Conservation (phyloP, 1,140 invertebrate species). For the Rhagoletis pomonella region DNA sequence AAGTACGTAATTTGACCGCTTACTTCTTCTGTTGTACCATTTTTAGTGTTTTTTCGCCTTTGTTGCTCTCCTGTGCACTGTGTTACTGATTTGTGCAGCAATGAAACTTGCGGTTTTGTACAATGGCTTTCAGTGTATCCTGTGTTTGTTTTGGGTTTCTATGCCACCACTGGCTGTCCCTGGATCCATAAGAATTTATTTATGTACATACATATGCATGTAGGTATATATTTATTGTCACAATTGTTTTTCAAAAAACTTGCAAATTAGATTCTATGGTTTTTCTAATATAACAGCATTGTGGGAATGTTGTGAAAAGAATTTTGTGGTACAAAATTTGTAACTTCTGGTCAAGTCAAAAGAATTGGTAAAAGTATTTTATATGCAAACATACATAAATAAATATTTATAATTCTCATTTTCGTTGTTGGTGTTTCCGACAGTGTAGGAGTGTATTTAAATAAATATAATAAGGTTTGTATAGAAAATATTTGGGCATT, state of each 20-base stretch:
- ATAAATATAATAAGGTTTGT: no score
- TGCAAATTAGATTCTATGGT: constrained; percentile 51
- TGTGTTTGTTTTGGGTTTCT: constrained; percentile 9
- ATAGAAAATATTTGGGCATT: no score
- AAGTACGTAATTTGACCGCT: neutral
- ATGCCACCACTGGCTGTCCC: neutral
- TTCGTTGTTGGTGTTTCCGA: no score
- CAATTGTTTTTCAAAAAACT: constrained; percentile 45
- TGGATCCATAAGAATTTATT: neutral
- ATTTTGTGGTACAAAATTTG: neutral
- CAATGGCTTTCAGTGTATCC: neutral
- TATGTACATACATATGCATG: neutral
- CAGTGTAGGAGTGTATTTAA: no score
- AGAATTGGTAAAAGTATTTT: no score
- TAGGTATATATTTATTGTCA: neutral
- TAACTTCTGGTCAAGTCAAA: neutral
- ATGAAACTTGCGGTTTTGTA: neutral
- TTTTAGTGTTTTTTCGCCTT: neutral
- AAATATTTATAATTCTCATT: no score
- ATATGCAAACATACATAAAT: no score
- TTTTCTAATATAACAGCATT: constrained; percentile 19
- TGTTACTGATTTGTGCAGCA: neutral
- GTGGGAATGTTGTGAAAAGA: neutral
- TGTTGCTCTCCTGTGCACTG: neutral
- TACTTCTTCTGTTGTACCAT: neutral